Base-by-base conservation (phyloP, 2,888 invertebrate species). In the Drosophila rubida region DNA sequence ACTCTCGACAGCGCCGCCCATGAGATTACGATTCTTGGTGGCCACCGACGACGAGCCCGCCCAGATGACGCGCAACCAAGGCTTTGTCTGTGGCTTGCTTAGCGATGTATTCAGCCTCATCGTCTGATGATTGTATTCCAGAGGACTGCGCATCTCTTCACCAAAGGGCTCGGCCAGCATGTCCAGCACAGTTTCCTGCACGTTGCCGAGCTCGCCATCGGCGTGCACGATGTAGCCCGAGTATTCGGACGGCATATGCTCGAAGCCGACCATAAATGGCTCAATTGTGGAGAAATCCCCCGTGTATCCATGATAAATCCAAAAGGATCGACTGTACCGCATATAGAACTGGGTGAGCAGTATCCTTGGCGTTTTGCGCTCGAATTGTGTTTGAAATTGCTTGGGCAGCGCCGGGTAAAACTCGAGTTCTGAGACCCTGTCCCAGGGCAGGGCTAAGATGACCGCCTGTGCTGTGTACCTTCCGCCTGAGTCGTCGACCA, bases 1-100 rank as follows among this genome's bases (percentile, higher is more conserved):
- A 61, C 91, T 91, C 63, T 92, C 91, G 0, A 92, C 90, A 0
- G 91, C 91, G 0, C 92, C 92, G 4, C 88, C 88, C 49, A 92
- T 71, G n/a, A 82, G 76, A n/a, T 90, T 91, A 14, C 92, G 90
- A 75, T 89, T 90, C 25, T 59, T 75, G 32, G 89, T 90, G 13
- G 87, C 90, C 1, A 76, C 77, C 2, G 88, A 75, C 4, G 90
- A 78, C 2, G 92, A 92, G 4, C 90, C 88, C 2, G 90, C 89
- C 90, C 90, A 92, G 14, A 92, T 79, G 2, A 92, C 57, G 0
- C 91, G 89, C 55, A 89, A 74, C 90, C 91, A 92, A 1, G 92
- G 89, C 9, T 66, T 81, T 0, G 85, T 87, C 32, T 80, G 70
- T 0, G 91, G 89, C n/a, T 76, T 68, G 55, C 78, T 75, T 1